Percentiles rank a stretch among this genome's conserved stretches.
phyloP scores from a whole-genome alignment of 2,113 vertebrate species.

The Malaclemys terrapin region DNA sequence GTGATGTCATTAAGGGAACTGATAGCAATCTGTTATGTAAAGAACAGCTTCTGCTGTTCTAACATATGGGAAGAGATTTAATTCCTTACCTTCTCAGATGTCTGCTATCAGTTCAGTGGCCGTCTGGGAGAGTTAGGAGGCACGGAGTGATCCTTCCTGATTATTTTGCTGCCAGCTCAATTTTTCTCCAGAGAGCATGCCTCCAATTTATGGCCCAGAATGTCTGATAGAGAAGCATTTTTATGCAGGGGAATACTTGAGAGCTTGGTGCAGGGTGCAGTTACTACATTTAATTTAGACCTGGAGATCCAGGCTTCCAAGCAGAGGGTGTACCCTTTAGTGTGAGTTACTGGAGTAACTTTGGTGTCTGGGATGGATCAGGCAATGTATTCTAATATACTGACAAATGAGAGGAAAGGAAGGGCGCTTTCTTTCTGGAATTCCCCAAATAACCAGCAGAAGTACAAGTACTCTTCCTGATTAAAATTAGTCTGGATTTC shows the following conservation, averaged over 20 bases:
- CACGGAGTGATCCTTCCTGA: conserved; percentile 50
- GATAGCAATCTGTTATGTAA: conserved; percentile 73
- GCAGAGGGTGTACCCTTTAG: not conserved
- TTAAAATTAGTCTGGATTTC: not conserved
- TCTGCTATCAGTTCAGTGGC: conserved; percentile 48
- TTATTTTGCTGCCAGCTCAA: conserved; percentile 35
- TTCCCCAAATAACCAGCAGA: not conserved
- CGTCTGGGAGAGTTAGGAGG: conserved; percentile 39
- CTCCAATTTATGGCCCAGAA: conserved; percentile 40
- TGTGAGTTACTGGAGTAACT: not conserved
- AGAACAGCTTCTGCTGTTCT: conserved; percentile 43
- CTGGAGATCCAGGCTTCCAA: not conserved
- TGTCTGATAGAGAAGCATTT: conserved; percentile 9
- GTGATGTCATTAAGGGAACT: conserved; percentile 72
- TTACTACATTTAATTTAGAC: not conserved
- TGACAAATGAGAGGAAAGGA: not conserved
- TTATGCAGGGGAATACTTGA: not conserved
- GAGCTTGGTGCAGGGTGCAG: not conserved
- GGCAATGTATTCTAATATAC: not conserved
- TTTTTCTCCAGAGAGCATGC: not conserved
- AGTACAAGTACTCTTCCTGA: not conserved
- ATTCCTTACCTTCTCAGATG: conserved; percentile 62
- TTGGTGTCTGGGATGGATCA: not conserved
- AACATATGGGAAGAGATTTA: conserved; percentile 50
- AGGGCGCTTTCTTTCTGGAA: not conserved